Conservation (phyloP, 2,113 vertebrate species). For the Amphiprion percula region DNA sequence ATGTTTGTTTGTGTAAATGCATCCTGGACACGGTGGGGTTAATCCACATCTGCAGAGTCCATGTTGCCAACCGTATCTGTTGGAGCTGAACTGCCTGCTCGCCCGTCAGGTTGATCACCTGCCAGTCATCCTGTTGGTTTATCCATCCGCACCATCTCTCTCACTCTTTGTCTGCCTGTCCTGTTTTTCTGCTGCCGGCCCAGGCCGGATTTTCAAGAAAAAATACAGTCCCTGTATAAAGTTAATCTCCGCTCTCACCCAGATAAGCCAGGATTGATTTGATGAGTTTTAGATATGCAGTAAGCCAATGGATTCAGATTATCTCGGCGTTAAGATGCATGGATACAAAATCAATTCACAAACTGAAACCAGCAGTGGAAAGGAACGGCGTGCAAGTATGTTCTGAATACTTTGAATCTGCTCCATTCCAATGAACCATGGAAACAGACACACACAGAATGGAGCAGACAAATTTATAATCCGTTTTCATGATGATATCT, state of each 20-base stretch:
- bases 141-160: neutral
- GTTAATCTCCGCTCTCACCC: constrained; percentile 33
- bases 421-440: too few species aligned
- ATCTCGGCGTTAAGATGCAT: neutral
- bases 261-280: constrained; percentile 34
- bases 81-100: neutral
- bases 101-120: constrained; percentile 20
- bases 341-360: neutral
- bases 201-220: neutral
- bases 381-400: too few species aligned
- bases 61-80: constrained; percentile 9
- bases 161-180: neutral
- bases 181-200: neutral
- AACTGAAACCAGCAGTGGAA: too few species aligned
- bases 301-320: constrained; percentile 14
- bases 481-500: too few species aligned
- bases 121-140: constrained; percentile 26
- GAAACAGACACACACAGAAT: too few species aligned
- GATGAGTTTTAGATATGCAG: constrained; percentile 35
- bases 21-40: neutral
- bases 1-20: neutral
- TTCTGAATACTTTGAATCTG: too few species aligned
- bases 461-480: too few species aligned
- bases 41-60: constrained; percentile 1
- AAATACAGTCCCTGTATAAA: neutral